A percentile compares a stretch with the other conserved stretches of the same genome.
Conservation (phyloP, 2,888 invertebrate genomes). For the Aquatica leii region DNA sequence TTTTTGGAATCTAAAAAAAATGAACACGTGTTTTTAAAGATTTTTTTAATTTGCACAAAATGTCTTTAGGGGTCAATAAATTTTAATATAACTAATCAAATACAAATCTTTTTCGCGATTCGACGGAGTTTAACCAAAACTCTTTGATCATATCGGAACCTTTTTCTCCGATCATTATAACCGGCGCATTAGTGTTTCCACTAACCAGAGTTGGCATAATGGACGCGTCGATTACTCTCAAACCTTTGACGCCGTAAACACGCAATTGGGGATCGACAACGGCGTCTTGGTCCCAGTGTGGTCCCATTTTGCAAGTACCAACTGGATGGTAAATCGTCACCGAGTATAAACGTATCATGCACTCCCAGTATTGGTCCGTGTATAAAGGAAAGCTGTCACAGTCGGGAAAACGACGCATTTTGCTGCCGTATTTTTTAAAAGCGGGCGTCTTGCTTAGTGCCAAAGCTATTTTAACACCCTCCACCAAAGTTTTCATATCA, state of each 20-base stretch:
- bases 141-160: constrained; percentile 86
- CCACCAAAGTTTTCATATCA: constrained; percentile 82
- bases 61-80: too few species aligned
- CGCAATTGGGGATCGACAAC: constrained; percentile 83
- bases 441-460: constrained; percentile 77
- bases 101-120: too few species aligned
- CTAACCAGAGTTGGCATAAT: constrained; percentile 90
- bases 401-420: constrained; percentile 79
- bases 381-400: constrained; percentile 77
- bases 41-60: too few species aligned
- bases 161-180: constrained; percentile 92
- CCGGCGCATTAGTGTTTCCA: constrained; percentile 90
- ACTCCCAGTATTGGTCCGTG: constrained; percentile 86
- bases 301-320: constrained; percentile 91
- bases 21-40: too few species aligned
- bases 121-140: constrained; percentile 78
- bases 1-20: too few species aligned
- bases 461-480: constrained; percentile 80
- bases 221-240: constrained; percentile 86
- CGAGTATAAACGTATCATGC: constrained; percentile 84
- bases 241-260: constrained; percentile 79
- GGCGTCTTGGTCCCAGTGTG: constrained; percentile 76
- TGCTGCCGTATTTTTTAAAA: constrained; percentile 82
- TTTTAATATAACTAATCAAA: too few species aligned
- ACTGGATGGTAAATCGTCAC: constrained; percentile 93